Evolutionary conservation across 1,140 invertebrate genomes (phyloP), one percentile per base, ranked within the genome.

Genomic region (Yoshiicerus persimilis): DNA sequence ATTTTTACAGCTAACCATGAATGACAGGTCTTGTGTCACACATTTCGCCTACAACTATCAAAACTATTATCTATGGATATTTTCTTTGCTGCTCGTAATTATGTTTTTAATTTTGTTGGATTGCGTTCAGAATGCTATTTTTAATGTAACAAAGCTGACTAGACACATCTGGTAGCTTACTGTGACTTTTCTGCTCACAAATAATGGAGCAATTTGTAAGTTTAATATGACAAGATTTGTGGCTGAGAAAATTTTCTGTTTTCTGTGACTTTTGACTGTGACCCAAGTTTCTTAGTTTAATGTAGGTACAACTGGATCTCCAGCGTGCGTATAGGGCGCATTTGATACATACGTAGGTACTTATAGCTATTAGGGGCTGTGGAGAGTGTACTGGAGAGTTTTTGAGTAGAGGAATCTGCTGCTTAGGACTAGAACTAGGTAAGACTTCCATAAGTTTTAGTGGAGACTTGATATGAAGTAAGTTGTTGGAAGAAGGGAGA

Each of bases 181-280:
- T 47, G 25, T 47, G 30, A 34, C 32, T 80, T 1, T 80, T 41
- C 20, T 30, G 36, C 25, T 16, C 23, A 66, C 16, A 83, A 88
- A 38, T 80, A 88, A 86, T 70, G 64, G 56, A 36, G 39, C 88
- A 88, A 88, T 88, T 88, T 88, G 47, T 41, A 88, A 88, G 84
- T 88, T 86, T 88, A 88, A 88, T 88, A 88, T 88, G 56, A 88
- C 27, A 62, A 88, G 88, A 88, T 88, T 88, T 88, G 88, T 86
- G 88, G 84, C 39, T 70, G 4, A 2, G 80, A 23, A 80, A 39
- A 38, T 56, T 84, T 84, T 77, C 47, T 9, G 84, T 32, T 66
- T 87, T 87, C 25, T 39, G 34, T 80, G 30, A 64, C 8, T 64
- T 66, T 27, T 27, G 47, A n/a, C 34, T 64, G 27, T 16, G 16